Conservation (phyloP, 2,888 invertebrate species). For the Lathronympha strigana region DNA sequence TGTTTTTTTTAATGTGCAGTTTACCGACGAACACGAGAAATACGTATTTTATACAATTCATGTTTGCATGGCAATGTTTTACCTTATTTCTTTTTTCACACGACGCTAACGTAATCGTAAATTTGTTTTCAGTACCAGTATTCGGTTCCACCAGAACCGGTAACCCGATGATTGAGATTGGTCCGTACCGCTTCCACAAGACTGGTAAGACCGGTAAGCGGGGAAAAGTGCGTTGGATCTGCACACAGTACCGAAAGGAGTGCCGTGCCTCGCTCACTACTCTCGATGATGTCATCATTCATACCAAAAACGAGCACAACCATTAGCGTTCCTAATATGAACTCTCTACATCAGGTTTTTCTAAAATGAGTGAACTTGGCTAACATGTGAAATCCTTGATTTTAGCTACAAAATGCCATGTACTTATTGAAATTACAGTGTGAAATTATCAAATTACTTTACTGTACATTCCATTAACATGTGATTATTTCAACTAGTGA, state of each 20-base stretch:
- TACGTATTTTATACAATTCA: not conserved
- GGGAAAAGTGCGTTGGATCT: conserved; percentile 20
- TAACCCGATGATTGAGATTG: conserved; percentile 45
- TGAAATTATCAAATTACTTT: too few relatives aligned
- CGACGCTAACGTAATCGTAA: not conserved
- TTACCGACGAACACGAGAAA: not conserved
- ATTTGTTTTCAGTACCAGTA: conserved; percentile 39
- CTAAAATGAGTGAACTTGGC: not conserved
- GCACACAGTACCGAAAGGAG: not conserved
- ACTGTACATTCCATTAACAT: too few relatives aligned
- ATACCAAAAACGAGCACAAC: conserved; percentile 49
- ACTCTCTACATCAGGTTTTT: not conserved
- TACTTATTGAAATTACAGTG: too few relatives aligned
- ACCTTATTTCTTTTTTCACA: not conserved
- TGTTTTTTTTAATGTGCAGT: not conserved
- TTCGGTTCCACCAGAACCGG: conserved; percentile 41
- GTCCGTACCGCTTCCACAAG: conserved; percentile 45
- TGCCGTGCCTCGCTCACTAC: conserved; percentile 57
- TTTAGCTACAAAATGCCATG: not conserved
- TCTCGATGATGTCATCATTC: conserved; percentile 47
- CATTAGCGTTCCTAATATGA: conserved; percentile 49
- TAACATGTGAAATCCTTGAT: not conserved
- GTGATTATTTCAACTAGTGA: too few relatives aligned
- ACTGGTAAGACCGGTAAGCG: conserved; percentile 5
- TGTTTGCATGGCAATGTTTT: not conserved